These are phyloP conservation scores for Mobula hypostoma DNA, from an alignment of 2,113 vertebrate genomes.

Conservation along the genomic window DNA sequence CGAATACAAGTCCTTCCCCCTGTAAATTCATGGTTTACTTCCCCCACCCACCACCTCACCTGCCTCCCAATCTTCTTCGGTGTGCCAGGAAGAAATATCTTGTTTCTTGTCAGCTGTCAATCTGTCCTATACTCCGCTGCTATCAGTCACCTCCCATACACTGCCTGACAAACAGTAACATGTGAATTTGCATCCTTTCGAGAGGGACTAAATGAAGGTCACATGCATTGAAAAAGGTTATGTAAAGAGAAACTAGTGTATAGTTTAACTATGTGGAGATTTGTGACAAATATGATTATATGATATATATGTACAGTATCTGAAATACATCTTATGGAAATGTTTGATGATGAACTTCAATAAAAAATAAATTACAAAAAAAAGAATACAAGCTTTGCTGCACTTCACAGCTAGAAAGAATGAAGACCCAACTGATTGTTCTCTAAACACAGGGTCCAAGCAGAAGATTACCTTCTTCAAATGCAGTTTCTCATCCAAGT, in stretches of 20 bases:
- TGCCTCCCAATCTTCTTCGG: no score
- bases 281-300: no score
- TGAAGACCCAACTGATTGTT: not conserved
- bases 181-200: not conserved
- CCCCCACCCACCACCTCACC: no score
- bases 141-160: not conserved
- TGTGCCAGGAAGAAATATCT: not conserved
- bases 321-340: no score
- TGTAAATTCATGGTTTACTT: not conserved
- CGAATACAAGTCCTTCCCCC: not conserved
- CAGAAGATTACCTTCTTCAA: not conserved
- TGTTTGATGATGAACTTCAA: no score
- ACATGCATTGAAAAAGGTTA: not conserved
- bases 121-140: not conserved
- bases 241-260: not conserved
- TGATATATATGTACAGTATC: no score
- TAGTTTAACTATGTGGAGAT: not conserved
- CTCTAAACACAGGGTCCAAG: not conserved
- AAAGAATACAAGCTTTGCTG: not conserved
- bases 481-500: not conserved
- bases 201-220: not conserved
- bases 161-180: not conserved
- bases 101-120: not conserved
- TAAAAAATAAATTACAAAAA: not conserved
- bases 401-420: not conserved